Percentiles rank a stretch among this genome's conserved stretches.
These are phyloP conservation scores for Tenthredo notha DNA, from an alignment of 2,888 invertebrate species.

Conservation along the genomic window DNA sequence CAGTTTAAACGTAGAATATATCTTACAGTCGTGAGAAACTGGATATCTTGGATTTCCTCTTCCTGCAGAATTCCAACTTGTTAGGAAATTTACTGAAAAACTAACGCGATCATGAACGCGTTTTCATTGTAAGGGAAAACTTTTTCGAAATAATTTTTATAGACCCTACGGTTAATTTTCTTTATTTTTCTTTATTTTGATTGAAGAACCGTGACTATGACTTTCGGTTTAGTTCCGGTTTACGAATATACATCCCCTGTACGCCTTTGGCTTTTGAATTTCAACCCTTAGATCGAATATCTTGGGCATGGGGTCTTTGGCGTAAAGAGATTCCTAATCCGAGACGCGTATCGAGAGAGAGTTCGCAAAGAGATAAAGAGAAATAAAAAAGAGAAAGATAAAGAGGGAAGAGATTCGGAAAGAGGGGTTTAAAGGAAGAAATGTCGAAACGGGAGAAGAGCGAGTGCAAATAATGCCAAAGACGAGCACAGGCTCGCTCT, in stretches of 20 bases:
- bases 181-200: neutral
- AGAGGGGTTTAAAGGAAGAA: neutral
- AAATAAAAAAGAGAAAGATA: neutral
- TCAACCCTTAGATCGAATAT: neutral
- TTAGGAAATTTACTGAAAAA: neutral
- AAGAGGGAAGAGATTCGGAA: neutral
- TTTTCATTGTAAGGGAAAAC: neutral
- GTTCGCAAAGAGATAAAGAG: neutral
- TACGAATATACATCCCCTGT: neutral
- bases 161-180: neutral
- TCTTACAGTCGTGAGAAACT: neutral
- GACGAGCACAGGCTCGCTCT: slow-evolving; percentile 28
- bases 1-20: neutral
- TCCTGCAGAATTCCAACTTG: neutral
- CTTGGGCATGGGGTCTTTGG: neutral
- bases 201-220: neutral
- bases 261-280: neutral
- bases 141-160: too few species aligned
- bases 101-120: neutral
- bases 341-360: slow-evolving; percentile 27
- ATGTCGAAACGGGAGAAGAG: slow-evolving; percentile 6
- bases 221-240: neutral
- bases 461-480: slow-evolving; percentile 9
- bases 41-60: slow-evolving; percentile 4
- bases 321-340: slow-evolving; percentile 21